A percentile compares a stretch with the other conserved stretches of the same genome.
These are phyloP conservation scores for Cochlearius cochlearius DNA, from an alignment of 2,113 vertebrate genomes.

Conservation along the genomic window DNA sequence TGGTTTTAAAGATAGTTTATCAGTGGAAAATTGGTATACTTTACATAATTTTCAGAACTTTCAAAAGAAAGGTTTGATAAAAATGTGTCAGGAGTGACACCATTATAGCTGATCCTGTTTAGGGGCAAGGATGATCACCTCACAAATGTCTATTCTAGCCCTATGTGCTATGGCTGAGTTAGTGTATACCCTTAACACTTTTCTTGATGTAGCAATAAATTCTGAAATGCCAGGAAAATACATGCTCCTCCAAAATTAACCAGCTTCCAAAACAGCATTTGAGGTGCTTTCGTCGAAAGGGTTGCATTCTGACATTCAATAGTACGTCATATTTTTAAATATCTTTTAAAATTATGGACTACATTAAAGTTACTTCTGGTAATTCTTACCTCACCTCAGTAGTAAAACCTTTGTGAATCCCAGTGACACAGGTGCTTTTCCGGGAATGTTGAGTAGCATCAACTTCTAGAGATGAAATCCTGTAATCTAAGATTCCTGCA, in stretches of 20 bases:
- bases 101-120: neutral
- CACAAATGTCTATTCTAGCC: neutral
- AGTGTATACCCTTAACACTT: neutral
- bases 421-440: neutral
- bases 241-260: neutral
- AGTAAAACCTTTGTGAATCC: neutral
- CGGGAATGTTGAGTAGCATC: neutral
- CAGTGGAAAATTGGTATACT: neutral
- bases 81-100: rapidly evolving
- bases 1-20: neutral
- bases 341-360: neutral
- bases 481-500: neutral
- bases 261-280: neutral
- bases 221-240: neutral
- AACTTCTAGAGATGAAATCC: neutral
- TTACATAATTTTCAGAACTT: neutral
- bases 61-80: neutral
- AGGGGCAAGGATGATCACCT: neutral
- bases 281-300: neutral
- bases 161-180: neutral
- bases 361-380: neutral
- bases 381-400: neutral
- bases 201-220: neutral
- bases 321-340: neutral
- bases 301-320: neutral